phyloP scores from a whole-genome alignment of 1,140 invertebrate species.

The Macrobrachium nipponense region DNA sequence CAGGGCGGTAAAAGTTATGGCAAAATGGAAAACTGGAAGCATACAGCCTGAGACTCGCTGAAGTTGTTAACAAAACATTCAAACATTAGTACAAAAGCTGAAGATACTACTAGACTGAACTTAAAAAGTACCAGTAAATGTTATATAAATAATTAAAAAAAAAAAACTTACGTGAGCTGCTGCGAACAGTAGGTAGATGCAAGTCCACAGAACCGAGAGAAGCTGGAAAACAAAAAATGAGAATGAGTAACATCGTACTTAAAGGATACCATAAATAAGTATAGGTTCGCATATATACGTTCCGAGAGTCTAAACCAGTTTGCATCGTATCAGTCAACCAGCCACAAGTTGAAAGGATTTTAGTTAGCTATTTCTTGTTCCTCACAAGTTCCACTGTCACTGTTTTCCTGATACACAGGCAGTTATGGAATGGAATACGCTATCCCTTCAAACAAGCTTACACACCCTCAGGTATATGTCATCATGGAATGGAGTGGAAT shows the following conservation, averaged over 20 bases:
- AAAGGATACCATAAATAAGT: neutral
- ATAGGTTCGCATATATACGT: no score
- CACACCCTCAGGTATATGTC: no score
- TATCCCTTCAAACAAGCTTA: no score
- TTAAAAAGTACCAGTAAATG: neutral
- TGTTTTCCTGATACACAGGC: no score
- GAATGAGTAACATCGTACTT: neutral
- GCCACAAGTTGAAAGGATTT: no score
- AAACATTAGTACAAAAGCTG: neutral
- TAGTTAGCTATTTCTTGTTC: no score
- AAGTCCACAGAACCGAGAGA: conserved; percentile 79
- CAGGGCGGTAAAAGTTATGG: neutral
- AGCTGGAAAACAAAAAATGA: conserved; percentile 73
- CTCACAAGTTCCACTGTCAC: no score
- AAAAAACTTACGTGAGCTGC: conserved; percentile 75
- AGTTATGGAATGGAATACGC: no score
- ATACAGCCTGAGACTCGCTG: neutral
- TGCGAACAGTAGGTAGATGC: conserved; percentile 84
- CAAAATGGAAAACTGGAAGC: neutral
- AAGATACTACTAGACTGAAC: neutral
- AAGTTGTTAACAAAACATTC: neutral
- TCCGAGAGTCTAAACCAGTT: no score
- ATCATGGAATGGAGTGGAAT: no score
- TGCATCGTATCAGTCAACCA: no score
- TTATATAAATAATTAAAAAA: neutral